phyloP scores from a whole-genome alignment of 2,888 invertebrate species.

The Escarpia spicata region DNA sequence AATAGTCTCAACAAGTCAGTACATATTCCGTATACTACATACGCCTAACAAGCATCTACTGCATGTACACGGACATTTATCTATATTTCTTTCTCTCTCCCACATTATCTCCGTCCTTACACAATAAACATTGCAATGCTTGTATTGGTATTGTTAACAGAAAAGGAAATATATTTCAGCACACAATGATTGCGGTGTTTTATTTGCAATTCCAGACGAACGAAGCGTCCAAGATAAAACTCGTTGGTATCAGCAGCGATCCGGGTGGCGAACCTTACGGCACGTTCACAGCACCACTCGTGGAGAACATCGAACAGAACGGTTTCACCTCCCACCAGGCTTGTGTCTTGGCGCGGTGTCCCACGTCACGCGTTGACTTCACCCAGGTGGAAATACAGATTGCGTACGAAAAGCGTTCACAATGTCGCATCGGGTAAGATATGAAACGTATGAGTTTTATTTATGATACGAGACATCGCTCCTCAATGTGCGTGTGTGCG shows the following conservation, averaged over 20 bases:
- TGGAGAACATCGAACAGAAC: background rate
- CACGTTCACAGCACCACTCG: background rate
- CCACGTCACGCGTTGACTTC: background rate
- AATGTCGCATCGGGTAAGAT: background rate
- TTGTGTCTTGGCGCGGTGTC: background rate
- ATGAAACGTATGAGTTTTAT: background rate
- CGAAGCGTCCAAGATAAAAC: background rate
- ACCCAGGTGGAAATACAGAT: background rate
- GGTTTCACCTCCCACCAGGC: background rate
- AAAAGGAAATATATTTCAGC: background rate
- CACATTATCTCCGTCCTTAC: too few species aligned
- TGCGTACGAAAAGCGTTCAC: slow-evolving; percentile 1
- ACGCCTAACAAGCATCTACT: too few species aligned
- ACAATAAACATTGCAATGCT: too few species aligned
- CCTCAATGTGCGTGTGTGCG: too few species aligned
- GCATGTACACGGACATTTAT: too few species aligned
- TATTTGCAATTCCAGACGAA: background rate
- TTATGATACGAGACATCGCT: too few species aligned
- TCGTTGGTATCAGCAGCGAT: background rate
- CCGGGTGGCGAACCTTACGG: background rate
- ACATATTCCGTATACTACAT: too few species aligned
- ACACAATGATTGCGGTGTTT: background rate
- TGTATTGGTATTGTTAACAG: background rate
- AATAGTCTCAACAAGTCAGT: too few species aligned
- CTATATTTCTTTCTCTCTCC: too few species aligned